Conservation (phyloP, 2,888 invertebrate species). For the Coenonympha glycerion region DNA sequence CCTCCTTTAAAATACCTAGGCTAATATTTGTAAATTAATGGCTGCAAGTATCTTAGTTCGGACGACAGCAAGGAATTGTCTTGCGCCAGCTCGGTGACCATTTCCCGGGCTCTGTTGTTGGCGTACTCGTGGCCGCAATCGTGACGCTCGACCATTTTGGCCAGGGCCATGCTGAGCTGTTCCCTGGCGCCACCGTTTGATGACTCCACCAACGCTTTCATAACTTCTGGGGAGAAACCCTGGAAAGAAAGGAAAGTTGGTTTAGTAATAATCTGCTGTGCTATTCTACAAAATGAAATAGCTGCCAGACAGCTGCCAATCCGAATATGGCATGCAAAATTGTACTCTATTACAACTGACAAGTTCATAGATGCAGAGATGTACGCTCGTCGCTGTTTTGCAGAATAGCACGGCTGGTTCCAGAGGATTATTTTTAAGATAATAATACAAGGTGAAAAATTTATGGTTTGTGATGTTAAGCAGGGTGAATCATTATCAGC, state of each 20-base stretch:
- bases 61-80: slow-evolving; percentile 74
- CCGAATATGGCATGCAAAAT: too few species aligned
- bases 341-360: too few species aligned
- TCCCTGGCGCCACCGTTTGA: slow-evolving; percentile 75
- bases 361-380: too few species aligned
- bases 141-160: slow-evolving; percentile 73
- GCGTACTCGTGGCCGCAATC: slow-evolving; percentile 78
- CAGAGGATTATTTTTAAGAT: too few species aligned
- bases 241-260: slow-evolving; percentile 38
- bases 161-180: slow-evolving; percentile 75
- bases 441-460: too few species aligned
- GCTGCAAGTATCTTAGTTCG: slow-evolving; percentile 76
- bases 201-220: slow-evolving; percentile 71
- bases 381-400: too few species aligned
- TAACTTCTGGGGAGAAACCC: slow-evolving; percentile 78
- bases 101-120: slow-evolving; percentile 70
- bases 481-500: too few species aligned
- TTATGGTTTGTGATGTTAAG: too few species aligned
- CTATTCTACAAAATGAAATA: too few species aligned
- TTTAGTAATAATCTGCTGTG: too few species aligned
- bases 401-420: too few species aligned
- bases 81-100: slow-evolving; percentile 74
- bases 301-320: too few species aligned
- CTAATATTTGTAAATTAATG: slow-evolving; percentile 62
- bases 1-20: neutral